Evolutionary conservation across 1,140 invertebrate genomes (phyloP), one percentile per base, ranked within the genome.

Genomic region (Acromyrmex echinatior): DNA sequence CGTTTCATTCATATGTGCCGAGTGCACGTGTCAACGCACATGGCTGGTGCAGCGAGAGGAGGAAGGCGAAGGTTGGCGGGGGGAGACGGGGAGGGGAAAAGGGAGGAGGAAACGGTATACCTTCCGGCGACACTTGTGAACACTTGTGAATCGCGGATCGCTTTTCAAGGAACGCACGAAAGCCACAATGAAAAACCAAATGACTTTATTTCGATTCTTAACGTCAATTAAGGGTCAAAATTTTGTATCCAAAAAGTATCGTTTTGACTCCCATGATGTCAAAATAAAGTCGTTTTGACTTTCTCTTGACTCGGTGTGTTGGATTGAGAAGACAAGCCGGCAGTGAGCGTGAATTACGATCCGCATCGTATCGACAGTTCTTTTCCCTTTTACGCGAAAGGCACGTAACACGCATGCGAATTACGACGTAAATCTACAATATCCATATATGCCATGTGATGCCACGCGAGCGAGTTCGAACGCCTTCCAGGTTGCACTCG

Each of bases 11-110:
- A 63, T 62, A 63, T 45, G 56, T 35, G 25, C 62, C 56, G 56
- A 10, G 18, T 28, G 80, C 70, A 45, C 78, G 78, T 68, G 60
- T 73, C 12, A 70, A 89, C 86, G 87, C 88, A 90, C 85, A 90
- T 90, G 88, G 78, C 73, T 28, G 53, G 25, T n/a, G 51, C 18
- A 12, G 0, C 21, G 21, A n/a, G 0, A 10, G 18, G n/a, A 9
- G 18, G 56, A 5, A 35, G 3, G 16, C 3, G 28, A 0, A 1
- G 18, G 16, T 5, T 4, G 3, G 51, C 3, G 28, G 2, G 0
- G 0, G 18, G 12, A 16, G 5, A 14, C 0, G 5, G 16, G 7
- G 49, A 3, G 35, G 21, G 14, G 18, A 3, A 3, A 10, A 35
- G 31, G 28, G 3, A 53, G 2, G 6, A 31, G 21, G 7, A 18